Evolutionary conservation across 2,888 invertebrate species (phyloP).

Genomic region (Leuctra nigra): DNA sequence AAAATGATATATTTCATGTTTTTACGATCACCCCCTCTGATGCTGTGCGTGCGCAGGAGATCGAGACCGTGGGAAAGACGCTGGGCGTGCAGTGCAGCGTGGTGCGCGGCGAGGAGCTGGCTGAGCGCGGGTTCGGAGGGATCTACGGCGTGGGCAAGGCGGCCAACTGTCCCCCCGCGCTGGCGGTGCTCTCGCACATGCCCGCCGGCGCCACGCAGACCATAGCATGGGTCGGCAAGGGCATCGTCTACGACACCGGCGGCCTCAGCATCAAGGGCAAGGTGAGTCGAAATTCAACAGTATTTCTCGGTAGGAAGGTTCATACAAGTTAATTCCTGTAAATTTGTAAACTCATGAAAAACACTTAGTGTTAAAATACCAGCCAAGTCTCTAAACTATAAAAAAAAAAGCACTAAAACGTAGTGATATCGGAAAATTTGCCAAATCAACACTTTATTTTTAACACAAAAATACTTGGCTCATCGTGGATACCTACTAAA

Average conservation of each 20-base stretch:
- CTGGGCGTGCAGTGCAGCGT: constrained; percentile 60
- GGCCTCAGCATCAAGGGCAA: constrained; percentile 87
- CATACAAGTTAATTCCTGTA: too few relatives aligned
- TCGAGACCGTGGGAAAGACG: constrained; percentile 54
- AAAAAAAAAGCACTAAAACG: too few relatives aligned
- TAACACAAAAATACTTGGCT: too few relatives aligned
- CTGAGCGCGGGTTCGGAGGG: constrained; percentile 73
- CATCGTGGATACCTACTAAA: too few relatives aligned
- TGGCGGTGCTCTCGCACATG: constrained; percentile 59
- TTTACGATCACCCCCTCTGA: too few relatives aligned
- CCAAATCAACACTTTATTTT: too few relatives aligned
- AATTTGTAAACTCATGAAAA: too few relatives aligned
- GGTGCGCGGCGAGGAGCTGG: constrained; percentile 73
- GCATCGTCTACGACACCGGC: constrained; percentile 91
- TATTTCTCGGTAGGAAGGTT: too few relatives aligned
- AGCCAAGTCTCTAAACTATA: too few relatives aligned
- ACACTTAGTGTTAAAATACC: too few relatives aligned
- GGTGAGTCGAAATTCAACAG: constrained; percentile 48
- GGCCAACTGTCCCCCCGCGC: constrained; percentile 55
- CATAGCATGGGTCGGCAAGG: constrained; percentile 89
- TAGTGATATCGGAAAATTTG: too few relatives aligned
- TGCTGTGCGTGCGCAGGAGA: constrained; percentile 49
- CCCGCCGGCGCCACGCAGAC: constrained; percentile 53
- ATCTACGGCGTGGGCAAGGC: constrained; percentile 83
- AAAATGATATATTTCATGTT: too few relatives aligned